Percentiles rank a stretch among this genome's conserved stretches.
Conservation (phyloP, 2,113 vertebrate species). For the Fregetta grallaria region DNA sequence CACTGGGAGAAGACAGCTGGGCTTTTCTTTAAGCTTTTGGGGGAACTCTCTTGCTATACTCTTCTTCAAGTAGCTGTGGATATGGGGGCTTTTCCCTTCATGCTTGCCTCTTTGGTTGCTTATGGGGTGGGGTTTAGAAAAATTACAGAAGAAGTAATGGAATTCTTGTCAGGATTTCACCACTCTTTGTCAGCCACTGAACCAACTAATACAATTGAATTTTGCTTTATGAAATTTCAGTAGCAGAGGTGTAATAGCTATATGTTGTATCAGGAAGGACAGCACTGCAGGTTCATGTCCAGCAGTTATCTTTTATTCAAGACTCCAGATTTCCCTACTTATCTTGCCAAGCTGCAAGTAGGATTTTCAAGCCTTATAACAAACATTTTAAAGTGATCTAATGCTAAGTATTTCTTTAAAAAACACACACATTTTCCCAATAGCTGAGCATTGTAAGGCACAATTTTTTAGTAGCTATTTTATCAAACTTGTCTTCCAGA, state of each 20-base stretch:
- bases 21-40: neutral
- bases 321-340: neutral
- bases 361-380: neutral
- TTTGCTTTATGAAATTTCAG: neutral
- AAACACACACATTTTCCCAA: neutral
- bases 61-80: neutral
- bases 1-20: neutral
- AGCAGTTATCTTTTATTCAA: neutral
- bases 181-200: neutral
- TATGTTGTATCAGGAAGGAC: neutral
- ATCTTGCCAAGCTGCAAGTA: neutral
- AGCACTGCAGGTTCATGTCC: neutral
- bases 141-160: neutral
- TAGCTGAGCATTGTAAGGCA: neutral
- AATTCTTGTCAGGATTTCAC: neutral
- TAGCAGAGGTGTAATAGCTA: neutral
- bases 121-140: neutral
- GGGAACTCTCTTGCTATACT: neutral
- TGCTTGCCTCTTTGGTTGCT: neutral
- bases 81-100: neutral
- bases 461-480: neutral
- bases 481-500: neutral
- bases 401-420: neutral
- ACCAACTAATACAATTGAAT: neutral
- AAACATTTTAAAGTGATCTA: neutral